A percentile compares a stretch with the other conserved stretches of the same genome.
These are phyloP conservation scores for Crocidura indochinensis DNA, from an alignment of 2,797 vertebrate genomes.

Conservation along the genomic window DNA sequence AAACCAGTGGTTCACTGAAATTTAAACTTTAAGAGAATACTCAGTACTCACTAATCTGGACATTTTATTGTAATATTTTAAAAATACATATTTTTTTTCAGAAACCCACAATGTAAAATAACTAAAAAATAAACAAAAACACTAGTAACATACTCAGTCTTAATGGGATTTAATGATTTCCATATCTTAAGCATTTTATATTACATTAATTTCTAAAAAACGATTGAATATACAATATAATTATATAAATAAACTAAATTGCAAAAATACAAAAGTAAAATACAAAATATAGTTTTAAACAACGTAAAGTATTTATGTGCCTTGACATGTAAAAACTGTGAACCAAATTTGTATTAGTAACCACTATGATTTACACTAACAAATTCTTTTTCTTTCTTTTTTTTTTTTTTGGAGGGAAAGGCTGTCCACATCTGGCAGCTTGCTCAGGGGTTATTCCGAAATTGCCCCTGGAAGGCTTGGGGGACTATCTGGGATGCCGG, in stretches of 20 bases:
- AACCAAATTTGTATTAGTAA: not conserved
- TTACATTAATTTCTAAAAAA: too few relatives aligned
- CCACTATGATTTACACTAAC: not conserved
- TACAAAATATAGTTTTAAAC: not conserved
- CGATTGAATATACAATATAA: not conserved
- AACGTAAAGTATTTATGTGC: not conserved
- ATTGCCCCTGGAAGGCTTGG: too few relatives aligned
- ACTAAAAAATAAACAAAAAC: not conserved
- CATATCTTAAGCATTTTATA: too few relatives aligned
- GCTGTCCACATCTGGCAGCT: too few relatives aligned
- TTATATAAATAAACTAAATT: not conserved
- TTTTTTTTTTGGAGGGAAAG: too few relatives aligned
- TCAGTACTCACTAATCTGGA: not conserved
- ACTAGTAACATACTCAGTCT: too few relatives aligned
- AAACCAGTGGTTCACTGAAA: not conserved
- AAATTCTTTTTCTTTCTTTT: not conserved
- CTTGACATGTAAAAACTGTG: not conserved
- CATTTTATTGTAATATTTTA: slow-evolving; percentile 3
- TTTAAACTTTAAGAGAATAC: not conserved
- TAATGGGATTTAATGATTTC: too few relatives aligned
- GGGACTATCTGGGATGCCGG: too few relatives aligned
- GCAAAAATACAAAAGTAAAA: not conserved
- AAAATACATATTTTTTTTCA: not conserved
- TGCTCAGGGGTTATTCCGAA: too few relatives aligned
- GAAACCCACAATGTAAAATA: not conserved